These are phyloP conservation scores for Sarcophilus harrisii DNA, from an alignment of 2,797 vertebrate genomes.

Conservation along the genomic window DNA sequence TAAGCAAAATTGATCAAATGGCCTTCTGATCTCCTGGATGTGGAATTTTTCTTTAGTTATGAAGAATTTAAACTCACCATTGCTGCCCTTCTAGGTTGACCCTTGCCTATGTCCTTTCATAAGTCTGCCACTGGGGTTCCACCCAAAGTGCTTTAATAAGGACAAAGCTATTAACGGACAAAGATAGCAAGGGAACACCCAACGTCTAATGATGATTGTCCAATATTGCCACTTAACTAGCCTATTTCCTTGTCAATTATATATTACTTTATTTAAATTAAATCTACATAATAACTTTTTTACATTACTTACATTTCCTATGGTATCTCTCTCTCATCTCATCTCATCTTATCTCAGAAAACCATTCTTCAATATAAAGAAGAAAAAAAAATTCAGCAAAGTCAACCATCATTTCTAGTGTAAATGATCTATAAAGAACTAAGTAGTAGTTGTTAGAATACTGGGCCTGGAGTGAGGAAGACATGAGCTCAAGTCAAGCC, in stretches of 20 bases:
- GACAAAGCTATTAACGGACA: not conserved
- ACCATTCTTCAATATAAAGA: not conserved
- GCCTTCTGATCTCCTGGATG: not conserved
- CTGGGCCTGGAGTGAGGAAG: not conserved
- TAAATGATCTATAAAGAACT: not conserved
- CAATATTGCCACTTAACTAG: not conserved
- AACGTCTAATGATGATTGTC: not conserved
- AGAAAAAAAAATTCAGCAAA: not conserved
- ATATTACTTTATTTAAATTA: not conserved
- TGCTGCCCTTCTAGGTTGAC: not conserved
- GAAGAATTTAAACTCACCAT: not conserved
- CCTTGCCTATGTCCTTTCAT: not conserved
- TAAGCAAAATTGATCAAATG: slow-evolving; percentile 5
- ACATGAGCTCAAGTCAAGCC: slow-evolving; percentile 19
- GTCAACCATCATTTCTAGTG: not conserved
- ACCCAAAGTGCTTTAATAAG: not conserved
- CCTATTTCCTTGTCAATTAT: not conserved
- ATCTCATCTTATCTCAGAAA: not conserved
- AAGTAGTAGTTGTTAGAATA: not conserved
- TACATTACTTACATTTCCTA: not conserved
- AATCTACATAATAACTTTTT: not conserved
- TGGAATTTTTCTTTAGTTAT: not conserved
- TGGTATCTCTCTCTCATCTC: not conserved
- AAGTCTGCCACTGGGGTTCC: not conserved
- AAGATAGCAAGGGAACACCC: not conserved